Evolutionary conservation across 2,797 vertebrate genomes (phyloP).

Genomic region (Buceros bicornis): DNA sequence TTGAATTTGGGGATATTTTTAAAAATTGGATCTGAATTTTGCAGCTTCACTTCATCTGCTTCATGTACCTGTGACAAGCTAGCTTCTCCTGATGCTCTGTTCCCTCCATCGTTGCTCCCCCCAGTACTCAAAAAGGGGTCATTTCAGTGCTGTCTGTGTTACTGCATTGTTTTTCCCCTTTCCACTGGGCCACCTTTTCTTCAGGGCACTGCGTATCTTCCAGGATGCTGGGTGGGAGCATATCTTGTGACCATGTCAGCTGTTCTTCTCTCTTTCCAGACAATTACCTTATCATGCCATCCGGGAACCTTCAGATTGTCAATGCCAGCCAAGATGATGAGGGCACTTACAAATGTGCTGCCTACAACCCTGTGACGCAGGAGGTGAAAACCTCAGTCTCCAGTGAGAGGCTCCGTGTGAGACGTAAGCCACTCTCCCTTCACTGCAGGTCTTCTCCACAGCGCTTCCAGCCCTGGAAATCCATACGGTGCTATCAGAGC

Average conservation of each 20-base stretch:
- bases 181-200: neutral
- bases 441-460: neutral
- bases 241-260: neutral
- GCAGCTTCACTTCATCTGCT: neutral
- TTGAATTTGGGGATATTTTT: neutral
- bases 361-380: constrained; percentile 96
- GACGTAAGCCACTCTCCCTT: constrained; percentile 84
- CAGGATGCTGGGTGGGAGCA: neutral
- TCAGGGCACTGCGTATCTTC: neutral
- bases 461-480: neutral
- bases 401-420: constrained; percentile 92
- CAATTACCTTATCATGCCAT: constrained; percentile 99
- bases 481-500: fast-evolving
- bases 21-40: neutral
- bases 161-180: neutral
- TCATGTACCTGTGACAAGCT: neutral
- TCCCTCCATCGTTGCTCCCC: neutral
- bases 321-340: constrained; percentile 96
- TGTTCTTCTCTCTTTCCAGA: constrained; percentile 77
- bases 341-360: constrained; percentile 95
- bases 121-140: neutral
- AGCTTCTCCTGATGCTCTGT: neutral
- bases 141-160: neutral
- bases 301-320: constrained; percentile 96
- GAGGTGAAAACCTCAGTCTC: constrained; percentile 95